Base-by-base conservation (phyloP, 1,140 invertebrate species). In the Bombus sibiricus region DNA sequence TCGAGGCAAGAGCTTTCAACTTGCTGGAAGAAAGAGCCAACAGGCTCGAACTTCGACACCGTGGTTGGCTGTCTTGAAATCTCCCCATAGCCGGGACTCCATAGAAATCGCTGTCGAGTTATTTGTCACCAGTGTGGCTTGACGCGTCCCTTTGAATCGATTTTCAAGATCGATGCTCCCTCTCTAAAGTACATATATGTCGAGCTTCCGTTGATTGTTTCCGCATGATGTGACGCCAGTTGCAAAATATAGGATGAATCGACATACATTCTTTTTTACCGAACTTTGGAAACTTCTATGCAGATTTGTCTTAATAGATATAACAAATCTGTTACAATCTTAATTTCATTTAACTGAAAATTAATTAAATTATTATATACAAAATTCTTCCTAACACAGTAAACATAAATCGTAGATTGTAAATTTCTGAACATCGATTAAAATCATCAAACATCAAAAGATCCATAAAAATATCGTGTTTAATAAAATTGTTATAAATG, bases 31-130 rank as follows among this genome's bases (percentile, higher is more conserved):
- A 89, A 90, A 87, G 64, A 34, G 41, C 10, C 34, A 32, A 3
- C 15, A 22, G 68, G 28, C 37, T 37, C n/a, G 32, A 85, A 85
- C 43, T 87, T 87, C 28, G 77, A 77, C 74, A 34, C 32, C 68
- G n/a, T 32, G 32, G 41, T 32, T 53, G 39, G 62, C 75, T 85
- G 82, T 72, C 78, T 82, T 57, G 69, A 80, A 64, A 64, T 39
- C 41, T 64, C 22, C 25, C 25, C 15, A 18, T 32, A n/a, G 32
- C 68, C 53, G 13, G 10, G 1, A 18, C 59, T 74, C 73, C 66
- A 90, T 90, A 90, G 86, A 90, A 82, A 87, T 87, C 73, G 68
- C n/a, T 69, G 18, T 82, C 34, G 81, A 62, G 80, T 83, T 90
- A 87, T 88, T 88, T 88, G 82, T 85, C 82, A 78, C 18, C 66